Base-by-base conservation (phyloP, 2,888 invertebrate genomes). In the Dicranocentrus wangi region DNA sequence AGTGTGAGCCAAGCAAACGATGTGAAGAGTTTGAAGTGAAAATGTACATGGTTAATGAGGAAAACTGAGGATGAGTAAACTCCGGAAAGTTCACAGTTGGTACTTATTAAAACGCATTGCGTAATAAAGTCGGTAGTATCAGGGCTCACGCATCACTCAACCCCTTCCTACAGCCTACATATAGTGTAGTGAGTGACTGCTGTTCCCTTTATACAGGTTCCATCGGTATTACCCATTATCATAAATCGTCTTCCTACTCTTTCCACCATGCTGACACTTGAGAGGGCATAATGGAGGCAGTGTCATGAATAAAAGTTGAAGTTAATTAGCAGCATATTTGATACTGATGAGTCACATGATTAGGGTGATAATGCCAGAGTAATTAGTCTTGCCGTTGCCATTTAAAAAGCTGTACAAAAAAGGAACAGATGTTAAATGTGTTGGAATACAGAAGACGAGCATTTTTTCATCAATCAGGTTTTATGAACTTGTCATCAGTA, bases 271-370 rank as follows among this genome's bases (percentile, higher is more conserved):
- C 17, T 61, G 61, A 60, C 63, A 61, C 51, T 72, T 63, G 72
- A 72, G 51, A 63, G 2, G 13, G n/a, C 28, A n/a, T 32, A 60
- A 61, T 61, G 58, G 71, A 61, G 61, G 19, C 51, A 32, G 23
- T 28, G 61, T 72, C 63, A 72, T 72, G 72, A 63, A 72, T 72
- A 51, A 72, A 72, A 72, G 61, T 53, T 51, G 72, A 27, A 15
- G 51, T 28, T 72, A 72, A 72, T 72, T 72, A 72, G 61, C 51
- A 51, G 32, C 39, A 39, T 23, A 61, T 55, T 55, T 55, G 55
- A 55, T 55, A 23, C 25, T 55, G 23, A 55, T 55, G 55, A 55
- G 55, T 25, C n/a, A 8, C 1, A 55, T 55, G 25, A 55, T 55
- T 21, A 55, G 10, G 23, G n/a, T 25, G 23, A n/a, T 55, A 55